A percentile compares a stretch with the other conserved stretches of the same genome.
phyloP scores from a whole-genome alignment of 2,113 vertebrate species.

The Perognathus longimembris region DNA sequence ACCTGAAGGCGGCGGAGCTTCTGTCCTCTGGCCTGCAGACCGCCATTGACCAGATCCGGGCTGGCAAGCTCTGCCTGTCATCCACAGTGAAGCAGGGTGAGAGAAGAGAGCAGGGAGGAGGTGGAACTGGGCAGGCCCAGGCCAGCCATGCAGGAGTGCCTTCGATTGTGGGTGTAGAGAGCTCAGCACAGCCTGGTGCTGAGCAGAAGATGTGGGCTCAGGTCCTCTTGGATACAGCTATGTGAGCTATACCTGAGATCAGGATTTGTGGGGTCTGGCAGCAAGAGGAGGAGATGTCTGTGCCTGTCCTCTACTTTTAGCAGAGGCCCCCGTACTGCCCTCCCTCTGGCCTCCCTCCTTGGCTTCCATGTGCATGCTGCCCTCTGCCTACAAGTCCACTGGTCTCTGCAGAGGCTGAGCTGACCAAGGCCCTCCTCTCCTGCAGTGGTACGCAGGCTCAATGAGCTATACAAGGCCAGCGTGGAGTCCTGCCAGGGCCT shows the following conservation, averaged over 20 bases:
- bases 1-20: conserved; percentile 96
- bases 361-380: no score
- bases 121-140: not conserved
- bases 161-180: no score
- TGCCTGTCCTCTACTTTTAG: not conserved
- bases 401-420: not conserved
- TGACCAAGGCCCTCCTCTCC: not conserved
- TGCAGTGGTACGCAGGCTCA: conserved; percentile 94
- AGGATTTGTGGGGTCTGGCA: not conserved
- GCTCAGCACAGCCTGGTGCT: not conserved
- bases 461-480: conserved; percentile 95
- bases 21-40: conserved; percentile 92
- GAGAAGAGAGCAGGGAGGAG: no score
- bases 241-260: not conserved
- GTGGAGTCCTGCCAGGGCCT: conserved; percentile 94
- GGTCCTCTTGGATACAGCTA: not conserved
- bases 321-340: not conserved
- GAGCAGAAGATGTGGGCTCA: not conserved
- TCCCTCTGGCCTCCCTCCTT: no score
- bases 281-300: not conserved
- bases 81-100: conserved; percentile 95
- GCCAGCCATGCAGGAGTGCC: not conserved
- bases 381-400: not conserved
- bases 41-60: conserved; percentile 93
- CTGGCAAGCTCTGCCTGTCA: conserved; percentile 92